Percentiles rank a stretch among this genome's conserved stretches.
phyloP scores from a whole-genome alignment of 2,888 invertebrate species.

The Gortyna flavago region DNA sequence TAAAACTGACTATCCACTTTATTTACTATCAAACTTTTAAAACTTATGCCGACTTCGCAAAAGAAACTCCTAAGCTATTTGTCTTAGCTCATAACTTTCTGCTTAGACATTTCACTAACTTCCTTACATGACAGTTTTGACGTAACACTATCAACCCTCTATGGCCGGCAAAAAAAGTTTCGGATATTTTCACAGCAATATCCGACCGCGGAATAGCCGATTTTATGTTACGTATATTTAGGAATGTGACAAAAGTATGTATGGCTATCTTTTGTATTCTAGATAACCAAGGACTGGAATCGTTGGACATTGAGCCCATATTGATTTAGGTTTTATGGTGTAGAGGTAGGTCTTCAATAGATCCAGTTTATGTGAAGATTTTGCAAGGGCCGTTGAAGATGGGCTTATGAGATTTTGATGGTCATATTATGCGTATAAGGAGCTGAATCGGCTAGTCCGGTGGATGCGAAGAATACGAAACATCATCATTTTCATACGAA shows the following conservation, averaged over 20 bases:
- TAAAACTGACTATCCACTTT: conserved; percentile 46
- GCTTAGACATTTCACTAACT: conserved; percentile 47
- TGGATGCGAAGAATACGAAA: neutral
- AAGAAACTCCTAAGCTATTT: conserved; percentile 49
- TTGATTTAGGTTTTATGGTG: conserved; percentile 57
- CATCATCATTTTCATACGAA: conserved; percentile 1
- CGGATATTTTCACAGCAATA: conserved; percentile 48
- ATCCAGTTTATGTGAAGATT: conserved; percentile 29
- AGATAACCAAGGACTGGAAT: conserved; percentile 3
- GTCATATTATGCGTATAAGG: conserved; percentile 23
- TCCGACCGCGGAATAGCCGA: conserved; percentile 28
- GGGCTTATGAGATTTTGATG: conserved; percentile 31
- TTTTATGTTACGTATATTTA: conserved; percentile 31
- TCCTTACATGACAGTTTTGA: conserved; percentile 39
- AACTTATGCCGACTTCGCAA: conserved; percentile 32
- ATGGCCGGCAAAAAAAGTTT: conserved; percentile 35
- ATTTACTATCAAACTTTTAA: conserved; percentile 48
- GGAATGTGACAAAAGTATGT: conserved; percentile 37
- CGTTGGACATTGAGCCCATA: conserved; percentile 33
- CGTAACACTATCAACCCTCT: conserved; percentile 28
- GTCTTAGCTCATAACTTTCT: conserved; percentile 42
- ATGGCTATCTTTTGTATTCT: conserved; percentile 27
- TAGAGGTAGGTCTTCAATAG: conserved; percentile 5
- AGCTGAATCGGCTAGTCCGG: neutral
- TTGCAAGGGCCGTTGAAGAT: conserved; percentile 15